Percentiles rank a stretch among this genome's conserved stretches.
phyloP scores from a whole-genome alignment of 1,140 invertebrate species.

The Drosophila willistoni region DNA sequence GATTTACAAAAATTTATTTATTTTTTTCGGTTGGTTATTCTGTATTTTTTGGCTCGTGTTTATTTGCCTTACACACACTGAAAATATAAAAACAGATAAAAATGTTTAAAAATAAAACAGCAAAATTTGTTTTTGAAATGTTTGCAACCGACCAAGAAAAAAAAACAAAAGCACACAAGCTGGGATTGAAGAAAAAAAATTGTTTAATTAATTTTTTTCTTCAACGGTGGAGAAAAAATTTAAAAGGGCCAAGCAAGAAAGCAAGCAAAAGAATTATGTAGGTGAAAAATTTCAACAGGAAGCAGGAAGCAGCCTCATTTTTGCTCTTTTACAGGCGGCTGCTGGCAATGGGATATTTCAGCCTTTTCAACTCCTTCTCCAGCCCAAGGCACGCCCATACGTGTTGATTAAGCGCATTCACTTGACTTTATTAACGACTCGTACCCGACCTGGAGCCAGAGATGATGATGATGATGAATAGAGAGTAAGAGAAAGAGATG shows the following conservation, averaged over 20 bases:
- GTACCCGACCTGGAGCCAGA: not conserved
- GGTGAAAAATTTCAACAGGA: conserved; percentile 36
- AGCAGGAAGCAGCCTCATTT: conserved; percentile 36
- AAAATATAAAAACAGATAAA: conserved; percentile 55
- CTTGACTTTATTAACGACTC: conserved; percentile 74
- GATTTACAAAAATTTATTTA: too few species aligned
- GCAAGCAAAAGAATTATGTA: conserved; percentile 27
- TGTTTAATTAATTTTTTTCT: conserved; percentile 56
- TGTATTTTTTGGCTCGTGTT: conserved; percentile 42
- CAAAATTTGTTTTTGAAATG: conserved; percentile 63
- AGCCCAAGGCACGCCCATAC: conserved; percentile 29
- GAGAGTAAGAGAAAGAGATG: not conserved
- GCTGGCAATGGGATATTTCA: not conserved
- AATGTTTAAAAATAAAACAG: conserved; percentile 58
- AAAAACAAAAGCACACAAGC: not conserved
- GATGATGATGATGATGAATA: not conserved
- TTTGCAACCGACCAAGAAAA: conserved; percentile 29
- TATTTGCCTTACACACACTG: conserved; percentile 15
- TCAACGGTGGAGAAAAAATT: conserved; percentile 2
- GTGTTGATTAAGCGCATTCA: conserved; percentile 80
- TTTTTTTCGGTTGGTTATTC: not conserved
- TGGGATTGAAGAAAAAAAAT: conserved; percentile 17
- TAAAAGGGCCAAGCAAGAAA: conserved; percentile 3
- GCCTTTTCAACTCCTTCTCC: too few species aligned
- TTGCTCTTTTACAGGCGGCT: not conserved